These are phyloP conservation scores for Cacatua alba DNA, from an alignment of 2,113 vertebrate genomes.

Conservation along the genomic window DNA sequence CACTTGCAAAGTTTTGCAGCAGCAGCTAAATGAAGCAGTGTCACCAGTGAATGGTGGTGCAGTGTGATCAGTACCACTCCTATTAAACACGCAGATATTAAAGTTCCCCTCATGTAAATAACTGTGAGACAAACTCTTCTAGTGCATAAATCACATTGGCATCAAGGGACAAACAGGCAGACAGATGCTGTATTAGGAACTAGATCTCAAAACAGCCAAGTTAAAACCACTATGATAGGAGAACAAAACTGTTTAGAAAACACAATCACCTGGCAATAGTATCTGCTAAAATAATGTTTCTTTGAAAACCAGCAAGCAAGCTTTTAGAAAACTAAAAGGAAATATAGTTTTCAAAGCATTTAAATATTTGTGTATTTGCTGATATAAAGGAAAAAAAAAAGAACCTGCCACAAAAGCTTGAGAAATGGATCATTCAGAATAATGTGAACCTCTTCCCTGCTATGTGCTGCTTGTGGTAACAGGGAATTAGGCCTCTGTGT, in stretches of 20 bases:
- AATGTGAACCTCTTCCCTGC: background rate
- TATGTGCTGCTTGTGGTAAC: background rate
- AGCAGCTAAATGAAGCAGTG: background rate
- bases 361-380: background rate
- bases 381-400: constrained; percentile 21
- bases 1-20: background rate
- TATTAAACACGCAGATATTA: background rate
- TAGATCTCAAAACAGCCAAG: background rate
- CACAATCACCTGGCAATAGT: background rate
- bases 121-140: background rate
- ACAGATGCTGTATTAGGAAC: background rate
- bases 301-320: constrained; percentile 44
- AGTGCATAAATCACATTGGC: background rate
- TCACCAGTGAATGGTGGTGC: background rate
- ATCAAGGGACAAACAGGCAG: background rate
- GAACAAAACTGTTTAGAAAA: background rate
- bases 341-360: background rate
- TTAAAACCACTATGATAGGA: background rate
- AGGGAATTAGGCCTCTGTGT: background rate
- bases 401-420: background rate
- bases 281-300: background rate
- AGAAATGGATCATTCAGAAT: background rate
- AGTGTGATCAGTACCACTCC: background rate
- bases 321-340: background rate
- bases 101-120: background rate